These are phyloP conservation scores for Brenthis hecate DNA, from an alignment of 2,888 invertebrate species.

Conservation along the genomic window DNA sequence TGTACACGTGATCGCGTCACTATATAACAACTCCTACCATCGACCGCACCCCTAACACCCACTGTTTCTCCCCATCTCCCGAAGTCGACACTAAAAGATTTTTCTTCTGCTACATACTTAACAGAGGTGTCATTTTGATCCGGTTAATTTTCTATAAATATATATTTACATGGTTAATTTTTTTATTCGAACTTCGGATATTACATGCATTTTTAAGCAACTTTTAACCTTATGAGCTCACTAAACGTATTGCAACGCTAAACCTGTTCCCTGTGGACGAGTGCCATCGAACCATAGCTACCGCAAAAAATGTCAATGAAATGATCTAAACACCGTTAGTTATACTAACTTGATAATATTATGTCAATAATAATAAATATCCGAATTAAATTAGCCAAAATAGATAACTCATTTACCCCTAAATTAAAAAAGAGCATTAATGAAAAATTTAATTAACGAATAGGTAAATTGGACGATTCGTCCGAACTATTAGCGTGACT, in stretches of 20 bases:
- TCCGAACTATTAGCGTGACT: conserved; percentile 22
- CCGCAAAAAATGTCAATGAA: conserved; percentile 34
- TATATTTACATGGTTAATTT: neutral
- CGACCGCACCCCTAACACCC: conserved; percentile 73
- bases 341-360: neutral
- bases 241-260: conserved; percentile 41
- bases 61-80: conserved; percentile 60
- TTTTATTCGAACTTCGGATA: neutral
- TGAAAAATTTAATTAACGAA: conserved; percentile 16
- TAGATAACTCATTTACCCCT: neutral
- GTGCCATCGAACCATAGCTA: conserved; percentile 50
- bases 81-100: conserved; percentile 71
- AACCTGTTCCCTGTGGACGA: conserved; percentile 71
- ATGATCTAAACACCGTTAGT: neutral
- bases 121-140: conserved; percentile 47
- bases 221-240: conserved; percentile 36
- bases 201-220: conserved; percentile 18
- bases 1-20: conserved; percentile 81
- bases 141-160: neutral
- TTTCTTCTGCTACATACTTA: conserved; percentile 60
- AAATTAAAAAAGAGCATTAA: neutral
- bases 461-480: conserved; percentile 34
- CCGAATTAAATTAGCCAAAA: neutral
- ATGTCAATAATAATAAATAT: neutral
- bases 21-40: conserved; percentile 77